Conservation (phyloP, 2,113 vertebrate species). For the Bubalus kerabau region DNA sequence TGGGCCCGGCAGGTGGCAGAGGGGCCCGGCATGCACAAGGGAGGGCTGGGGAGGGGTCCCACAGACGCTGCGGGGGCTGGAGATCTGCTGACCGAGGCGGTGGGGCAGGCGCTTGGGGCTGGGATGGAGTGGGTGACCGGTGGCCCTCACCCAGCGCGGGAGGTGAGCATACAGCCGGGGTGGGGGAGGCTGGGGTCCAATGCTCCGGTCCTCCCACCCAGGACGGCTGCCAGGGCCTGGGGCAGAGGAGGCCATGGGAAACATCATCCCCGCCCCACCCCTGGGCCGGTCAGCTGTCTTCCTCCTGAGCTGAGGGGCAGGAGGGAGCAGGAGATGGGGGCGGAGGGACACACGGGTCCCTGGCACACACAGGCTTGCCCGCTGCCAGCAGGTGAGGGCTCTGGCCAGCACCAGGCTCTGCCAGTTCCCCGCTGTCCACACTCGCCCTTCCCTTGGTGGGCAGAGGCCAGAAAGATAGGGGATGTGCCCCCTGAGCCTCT, state of each 20-base stretch:
- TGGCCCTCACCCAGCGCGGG: accelerated
- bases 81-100: accelerated
- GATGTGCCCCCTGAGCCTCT: neutral
- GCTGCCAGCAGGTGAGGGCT: neutral
- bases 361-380: neutral
- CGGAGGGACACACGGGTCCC: accelerated
- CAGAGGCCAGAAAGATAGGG: accelerated
- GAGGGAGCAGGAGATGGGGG: neutral
- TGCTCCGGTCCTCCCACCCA: accelerated
- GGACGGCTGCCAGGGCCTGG: neutral
- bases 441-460: accelerated
- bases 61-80: neutral
- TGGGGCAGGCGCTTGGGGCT: neutral
- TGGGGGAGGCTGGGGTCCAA: accelerated
- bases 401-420: neutral
- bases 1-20: neutral
- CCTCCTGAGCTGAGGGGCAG: accelerated
- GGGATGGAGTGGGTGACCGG: neutral
- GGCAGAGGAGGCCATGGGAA: accelerated
- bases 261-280: accelerated
- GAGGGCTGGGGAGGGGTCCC: neutral
- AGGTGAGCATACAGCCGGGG: neutral
- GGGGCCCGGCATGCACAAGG: accelerated
- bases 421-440: neutral
- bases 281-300: neutral